Base-by-base conservation (phyloP, 2,113 vertebrate species). In the Oxygymnocypris stewartii region DNA sequence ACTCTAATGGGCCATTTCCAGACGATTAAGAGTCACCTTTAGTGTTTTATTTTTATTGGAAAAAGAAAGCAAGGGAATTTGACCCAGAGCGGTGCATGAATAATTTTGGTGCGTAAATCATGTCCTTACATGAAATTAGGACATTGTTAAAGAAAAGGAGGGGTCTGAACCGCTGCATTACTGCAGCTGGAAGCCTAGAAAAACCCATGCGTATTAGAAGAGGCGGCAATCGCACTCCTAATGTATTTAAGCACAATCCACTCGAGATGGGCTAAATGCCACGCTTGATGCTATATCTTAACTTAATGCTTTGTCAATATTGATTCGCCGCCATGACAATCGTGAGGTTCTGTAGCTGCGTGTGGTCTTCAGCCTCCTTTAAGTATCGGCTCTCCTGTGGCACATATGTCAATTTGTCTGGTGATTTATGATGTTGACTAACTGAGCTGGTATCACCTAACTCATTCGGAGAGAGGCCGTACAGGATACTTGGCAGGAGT, bases 351-450 rank as follows among this genome's bases (percentile, higher is more conserved):
- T 89, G 89, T 87, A 28, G 87, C 87, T 20, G 54, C 71, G 85
- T 85, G 84, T 88, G 77, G 88, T 89, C 89, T 85, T 91, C 88
- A 42, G 87, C 89, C 88, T 92, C 88, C 90, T 92, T 92, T 92
- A 92, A 93, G 91, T 90, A 91, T 31, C 13, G 76, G 76, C 92
- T 93, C 92, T 94, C 93, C 78, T 87, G 91, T 93, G 92, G 91
- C 91, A 87, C 87, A 92, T 91, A 87, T 93, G 94, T 94, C 94
- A 94, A 93, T 94, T 94, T 94, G 92, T 93, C 89, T 86, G 87
- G 88, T 94, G 93, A 95, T 95, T 95, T 93, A 94, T 95, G 91
- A 89, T 94, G 93, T 92, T 91, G 93, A 92, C 91, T 93, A 92
- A 93, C 92, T 91, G 92, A 91, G 88, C 90, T 88, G 87, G 90